Evolutionary conservation across 2,888 invertebrate genomes (phyloP).

Genomic region (Graphium colonna): DNA sequence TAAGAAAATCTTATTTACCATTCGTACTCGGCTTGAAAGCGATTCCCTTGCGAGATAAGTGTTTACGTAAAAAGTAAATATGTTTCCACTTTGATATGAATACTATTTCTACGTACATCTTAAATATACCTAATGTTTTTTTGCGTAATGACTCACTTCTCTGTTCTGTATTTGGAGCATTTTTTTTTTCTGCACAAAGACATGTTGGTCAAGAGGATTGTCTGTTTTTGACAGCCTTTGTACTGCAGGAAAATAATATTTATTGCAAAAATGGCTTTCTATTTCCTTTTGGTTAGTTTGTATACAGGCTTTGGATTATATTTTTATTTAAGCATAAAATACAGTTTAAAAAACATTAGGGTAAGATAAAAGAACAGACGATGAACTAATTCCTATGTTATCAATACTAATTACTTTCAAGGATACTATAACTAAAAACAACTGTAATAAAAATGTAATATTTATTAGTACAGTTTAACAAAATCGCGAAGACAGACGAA

Average conservation of each 20-base stretch:
- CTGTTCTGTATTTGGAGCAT: background rate
- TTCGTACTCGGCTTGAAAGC: background rate
- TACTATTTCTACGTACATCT: no score
- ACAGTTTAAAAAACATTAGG: background rate
- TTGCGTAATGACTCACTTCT: background rate
- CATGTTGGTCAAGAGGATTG: constrained; percentile 1
- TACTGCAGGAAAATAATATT: constrained; percentile 8
- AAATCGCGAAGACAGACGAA: no score
- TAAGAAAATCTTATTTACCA: constrained; percentile 2
- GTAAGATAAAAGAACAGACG: background rate
- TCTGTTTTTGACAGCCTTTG: constrained; percentile 19
- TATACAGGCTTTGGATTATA: background rate
- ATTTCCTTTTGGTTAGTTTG: constrained; percentile 6
- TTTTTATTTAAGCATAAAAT: background rate
- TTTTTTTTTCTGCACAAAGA: background rate
- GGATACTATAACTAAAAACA: background rate
- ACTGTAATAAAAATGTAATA: background rate
- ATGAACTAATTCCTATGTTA: background rate
- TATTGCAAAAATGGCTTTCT: constrained; percentile 13
- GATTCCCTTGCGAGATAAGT: constrained; percentile 10
- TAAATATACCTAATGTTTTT: no score
- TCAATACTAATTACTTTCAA: background rate
- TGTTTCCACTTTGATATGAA: no score
- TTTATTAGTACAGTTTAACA: no score
- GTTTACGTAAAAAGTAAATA: background rate